Conservation (phyloP, 2,888 invertebrate species). For the Tenthredo amoena region DNA sequence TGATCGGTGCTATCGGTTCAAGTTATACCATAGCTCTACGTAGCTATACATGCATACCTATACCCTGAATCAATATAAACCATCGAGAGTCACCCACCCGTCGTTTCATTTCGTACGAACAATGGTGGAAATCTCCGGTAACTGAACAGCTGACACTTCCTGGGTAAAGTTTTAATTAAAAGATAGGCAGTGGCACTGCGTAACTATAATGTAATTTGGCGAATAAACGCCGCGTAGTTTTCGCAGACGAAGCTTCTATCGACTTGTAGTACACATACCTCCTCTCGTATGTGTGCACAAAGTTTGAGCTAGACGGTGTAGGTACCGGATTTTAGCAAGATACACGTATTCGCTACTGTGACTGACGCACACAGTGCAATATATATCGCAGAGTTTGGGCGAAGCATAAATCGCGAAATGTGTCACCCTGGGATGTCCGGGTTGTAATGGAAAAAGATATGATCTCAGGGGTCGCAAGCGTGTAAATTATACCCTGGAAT, state of each 20-base stretch:
- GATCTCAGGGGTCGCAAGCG: constrained; percentile 54
- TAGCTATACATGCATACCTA: too few relatives aligned
- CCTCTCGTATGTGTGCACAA: background rate
- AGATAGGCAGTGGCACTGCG: constrained; percentile 59
- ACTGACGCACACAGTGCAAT: background rate
- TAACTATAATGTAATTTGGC: constrained; percentile 23
- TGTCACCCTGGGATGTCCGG: constrained; percentile 64
- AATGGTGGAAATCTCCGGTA: constrained; percentile 18
- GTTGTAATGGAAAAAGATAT: constrained; percentile 68
- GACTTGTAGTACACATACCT: too few relatives aligned
- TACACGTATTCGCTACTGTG: background rate
- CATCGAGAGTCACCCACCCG: background rate
- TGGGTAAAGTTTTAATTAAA: constrained; percentile 66
- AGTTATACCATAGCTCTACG: background rate
- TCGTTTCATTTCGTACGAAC: background rate
- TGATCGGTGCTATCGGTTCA: constrained; percentile 3
- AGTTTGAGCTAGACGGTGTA: background rate
- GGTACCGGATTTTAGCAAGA: background rate
- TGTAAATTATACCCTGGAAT: constrained; percentile 34
- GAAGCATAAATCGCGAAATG: constrained; percentile 62
- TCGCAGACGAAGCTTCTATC: constrained; percentile 30
- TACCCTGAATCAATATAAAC: constrained; percentile 29
- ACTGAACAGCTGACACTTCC: constrained; percentile 37
- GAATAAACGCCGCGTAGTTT: constrained; percentile 35
- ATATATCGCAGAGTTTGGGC: background rate